Conservation (phyloP, 2,888 invertebrate species). For the Temnothorax rugatulus region DNA sequence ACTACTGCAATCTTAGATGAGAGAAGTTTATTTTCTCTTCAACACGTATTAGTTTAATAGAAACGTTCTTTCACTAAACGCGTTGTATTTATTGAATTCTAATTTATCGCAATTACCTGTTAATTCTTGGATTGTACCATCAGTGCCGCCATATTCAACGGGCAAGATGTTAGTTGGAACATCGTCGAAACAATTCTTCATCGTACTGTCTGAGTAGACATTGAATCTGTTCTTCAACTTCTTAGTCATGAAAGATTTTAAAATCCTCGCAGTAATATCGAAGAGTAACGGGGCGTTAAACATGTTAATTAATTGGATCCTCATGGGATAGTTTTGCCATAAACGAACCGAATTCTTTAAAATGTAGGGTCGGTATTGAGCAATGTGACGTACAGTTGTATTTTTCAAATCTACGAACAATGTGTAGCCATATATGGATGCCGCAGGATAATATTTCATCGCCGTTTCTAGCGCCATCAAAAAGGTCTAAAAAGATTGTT, state of each 20-base stretch:
- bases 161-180: conserved; percentile 88
- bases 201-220: conserved; percentile 86
- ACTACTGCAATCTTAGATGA: too few species aligned
- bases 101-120: conserved; percentile 55
- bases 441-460: conserved; percentile 87
- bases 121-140: conserved; percentile 78
- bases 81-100: background rate
- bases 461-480: conserved; percentile 89
- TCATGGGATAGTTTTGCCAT: conserved; percentile 91
- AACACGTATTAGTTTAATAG: too few species aligned
- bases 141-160: conserved; percentile 88
- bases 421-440: conserved; percentile 88
- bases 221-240: conserved; percentile 88
- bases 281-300: conserved; percentile 88
- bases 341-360: conserved; percentile 89
- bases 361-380: conserved; percentile 88
- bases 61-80: too few species aligned
- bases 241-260: conserved; percentile 89
- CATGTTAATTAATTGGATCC: conserved; percentile 89
- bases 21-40: too few species aligned
- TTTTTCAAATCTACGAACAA: conserved; percentile 89
- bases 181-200: conserved; percentile 86
- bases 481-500: conserved; percentile 78
- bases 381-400: conserved; percentile 88
- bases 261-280: conserved; percentile 89